Conservation (phyloP, 2,113 vertebrate genomes). For the Gallinago media region DNA sequence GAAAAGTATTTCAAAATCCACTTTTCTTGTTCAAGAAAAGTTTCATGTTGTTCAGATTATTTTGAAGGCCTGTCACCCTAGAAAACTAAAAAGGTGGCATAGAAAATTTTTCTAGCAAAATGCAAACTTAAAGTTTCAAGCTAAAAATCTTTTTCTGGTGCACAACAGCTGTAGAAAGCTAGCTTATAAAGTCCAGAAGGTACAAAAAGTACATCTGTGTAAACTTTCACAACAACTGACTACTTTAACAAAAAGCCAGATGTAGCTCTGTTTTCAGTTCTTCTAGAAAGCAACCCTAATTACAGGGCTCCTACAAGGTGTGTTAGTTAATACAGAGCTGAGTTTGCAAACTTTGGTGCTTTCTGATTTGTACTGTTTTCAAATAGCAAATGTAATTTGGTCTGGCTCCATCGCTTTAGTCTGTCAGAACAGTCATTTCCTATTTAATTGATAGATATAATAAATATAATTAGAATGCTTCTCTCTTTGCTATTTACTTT, state of each 20-base stretch:
- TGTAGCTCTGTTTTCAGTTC: neutral
- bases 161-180: accelerated
- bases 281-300: neutral
- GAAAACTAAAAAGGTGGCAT: neutral
- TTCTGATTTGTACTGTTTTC: neutral
- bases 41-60: neutral
- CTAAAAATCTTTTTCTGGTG: neutral
- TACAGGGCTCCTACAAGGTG: neutral
- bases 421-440: neutral
- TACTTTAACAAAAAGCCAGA: neutral
- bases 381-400: neutral
- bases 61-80: neutral
- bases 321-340: neutral
- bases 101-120: neutral
- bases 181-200: neutral
- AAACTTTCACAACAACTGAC: neutral
- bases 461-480: neutral
- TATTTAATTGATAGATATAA: neutral
- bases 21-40: neutral
- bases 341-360: neutral
- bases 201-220: neutral
- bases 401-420: accelerated
- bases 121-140: neutral
- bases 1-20: neutral
- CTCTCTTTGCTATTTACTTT: neutral